phyloP scores from a whole-genome alignment of 2,888 invertebrate species.

The Caenorhabditis sp. region DNA sequence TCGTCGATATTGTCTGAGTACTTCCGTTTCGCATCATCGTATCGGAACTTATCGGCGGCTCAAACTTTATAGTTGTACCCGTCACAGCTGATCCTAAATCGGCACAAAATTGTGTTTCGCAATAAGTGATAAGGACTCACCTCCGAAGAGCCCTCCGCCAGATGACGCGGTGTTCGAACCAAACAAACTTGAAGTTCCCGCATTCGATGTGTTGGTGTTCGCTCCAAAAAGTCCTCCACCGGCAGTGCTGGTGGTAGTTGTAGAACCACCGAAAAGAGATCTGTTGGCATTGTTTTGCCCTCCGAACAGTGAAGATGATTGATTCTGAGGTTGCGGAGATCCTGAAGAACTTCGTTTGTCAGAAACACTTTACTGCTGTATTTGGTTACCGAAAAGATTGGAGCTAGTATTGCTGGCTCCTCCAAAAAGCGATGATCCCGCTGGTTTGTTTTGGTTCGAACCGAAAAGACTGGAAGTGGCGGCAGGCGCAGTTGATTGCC shows the following conservation, averaged over 20 bases:
- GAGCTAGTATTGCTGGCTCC: slow-evolving; percentile 16
- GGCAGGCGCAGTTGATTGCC: slow-evolving; percentile 9
- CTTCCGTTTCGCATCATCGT: slow-evolving; percentile 91
- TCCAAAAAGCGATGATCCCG: slow-evolving; percentile 52
- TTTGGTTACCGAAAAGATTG: slow-evolving; percentile 38
- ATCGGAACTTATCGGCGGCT: slow-evolving; percentile 88
- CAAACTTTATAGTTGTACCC: slow-evolving; percentile 89
- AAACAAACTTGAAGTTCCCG: slow-evolving; percentile 25
- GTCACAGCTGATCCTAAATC: slow-evolving; percentile 71
- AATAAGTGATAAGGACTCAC: no score
- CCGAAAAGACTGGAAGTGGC: slow-evolving; percentile 34
- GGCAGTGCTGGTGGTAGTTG: slow-evolving; percentile 8
- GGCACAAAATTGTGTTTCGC: no score
- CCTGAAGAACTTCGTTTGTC: slow-evolving; percentile 20
- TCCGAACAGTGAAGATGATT: slow-evolving; percentile 51
- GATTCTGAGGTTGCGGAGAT: slow-evolving; percentile 47
- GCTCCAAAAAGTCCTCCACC: slow-evolving; percentile 34
- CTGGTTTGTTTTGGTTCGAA: slow-evolving; percentile 40
- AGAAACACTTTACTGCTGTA: background rate
- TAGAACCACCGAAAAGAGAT: slow-evolving; percentile 47
- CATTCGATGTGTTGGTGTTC: slow-evolving; percentile 1
- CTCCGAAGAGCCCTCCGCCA: slow-evolving; percentile 36
- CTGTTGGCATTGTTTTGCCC: slow-evolving; percentile 44
- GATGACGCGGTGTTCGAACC: slow-evolving; percentile 23
- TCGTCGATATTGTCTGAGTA: slow-evolving; percentile 88